Conservation (phyloP, 2,888 invertebrate species). For the Ochropleura leucogaster region DNA sequence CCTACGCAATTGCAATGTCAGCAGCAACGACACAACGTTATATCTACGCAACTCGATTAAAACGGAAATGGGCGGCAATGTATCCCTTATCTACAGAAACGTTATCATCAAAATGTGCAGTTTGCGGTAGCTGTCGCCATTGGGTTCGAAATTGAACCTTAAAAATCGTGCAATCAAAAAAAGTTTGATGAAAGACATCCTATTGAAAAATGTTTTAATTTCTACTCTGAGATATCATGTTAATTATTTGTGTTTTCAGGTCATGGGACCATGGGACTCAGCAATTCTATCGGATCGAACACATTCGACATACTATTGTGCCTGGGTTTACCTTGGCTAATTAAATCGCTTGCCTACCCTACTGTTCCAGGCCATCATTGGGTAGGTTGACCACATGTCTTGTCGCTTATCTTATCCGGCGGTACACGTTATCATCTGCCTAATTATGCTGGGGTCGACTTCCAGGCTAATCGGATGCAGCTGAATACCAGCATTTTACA, state of each 20-base stretch:
- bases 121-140: background rate
- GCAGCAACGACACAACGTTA: background rate
- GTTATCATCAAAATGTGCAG: background rate
- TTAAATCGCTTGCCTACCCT: slow-evolving; percentile 92
- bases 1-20: background rate
- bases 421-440: background rate
- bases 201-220: background rate
- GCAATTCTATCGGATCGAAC: slow-evolving; percentile 95
- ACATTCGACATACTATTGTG: slow-evolving; percentile 95
- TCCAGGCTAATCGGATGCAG: too few species aligned
- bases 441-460: too few species aligned
- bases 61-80: background rate
- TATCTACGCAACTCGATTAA: background rate
- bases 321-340: slow-evolving; percentile 94
- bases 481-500: too few species aligned
- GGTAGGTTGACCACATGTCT: slow-evolving; percentile 72
- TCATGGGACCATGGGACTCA: slow-evolving; percentile 94
- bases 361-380: slow-evolving; percentile 89
- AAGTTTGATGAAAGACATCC: background rate
- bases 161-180: background rate
- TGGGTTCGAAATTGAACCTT: background rate
- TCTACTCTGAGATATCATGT: background rate
- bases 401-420: slow-evolving; percentile 14
- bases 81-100: background rate
- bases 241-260: slow-evolving; percentile 84